Evolutionary conservation across 2,113 vertebrate genomes (phyloP).

Genomic region (Corydoras maculifer): DNA sequence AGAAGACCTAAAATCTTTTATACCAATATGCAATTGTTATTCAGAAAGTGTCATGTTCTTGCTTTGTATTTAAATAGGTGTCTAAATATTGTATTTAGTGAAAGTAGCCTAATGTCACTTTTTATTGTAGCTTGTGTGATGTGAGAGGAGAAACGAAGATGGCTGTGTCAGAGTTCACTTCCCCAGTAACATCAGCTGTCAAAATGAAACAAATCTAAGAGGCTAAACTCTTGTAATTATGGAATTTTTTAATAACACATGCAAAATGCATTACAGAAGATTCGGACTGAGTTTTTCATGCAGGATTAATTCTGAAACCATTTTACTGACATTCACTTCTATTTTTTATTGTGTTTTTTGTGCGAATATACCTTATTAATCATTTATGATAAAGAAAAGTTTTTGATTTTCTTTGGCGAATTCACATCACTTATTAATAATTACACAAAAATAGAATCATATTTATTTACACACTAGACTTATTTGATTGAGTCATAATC

Average conservation of each 20-base stretch:
- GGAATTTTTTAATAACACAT: slow-evolving; percentile 20
- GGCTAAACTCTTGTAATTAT: slow-evolving; percentile 16
- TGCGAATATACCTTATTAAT: background rate
- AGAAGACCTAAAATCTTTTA: too few species aligned
- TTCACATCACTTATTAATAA: too few species aligned
- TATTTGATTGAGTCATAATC: too few species aligned
- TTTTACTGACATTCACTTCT: background rate
- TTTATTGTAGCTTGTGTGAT: background rate
- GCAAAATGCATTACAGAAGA: background rate
- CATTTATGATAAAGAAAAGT: too few species aligned
- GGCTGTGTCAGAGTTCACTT: slow-evolving; percentile 18
- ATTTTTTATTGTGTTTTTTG: background rate
- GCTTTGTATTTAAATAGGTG: background rate
- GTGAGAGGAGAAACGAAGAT: slow-evolving; percentile 12
- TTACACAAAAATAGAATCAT: too few species aligned
- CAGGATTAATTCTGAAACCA: slow-evolving; percentile 23
- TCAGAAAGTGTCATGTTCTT: too few species aligned
- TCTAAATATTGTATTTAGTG: background rate
- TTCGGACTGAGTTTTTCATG: background rate
- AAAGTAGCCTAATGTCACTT: background rate
- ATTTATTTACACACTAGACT: too few species aligned
- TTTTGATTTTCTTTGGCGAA: too few species aligned
- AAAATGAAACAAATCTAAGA: slow-evolving; percentile 19
- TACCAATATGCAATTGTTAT: too few species aligned
- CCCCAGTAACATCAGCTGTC: background rate